A percentile compares a stretch with the other conserved stretches of the same genome.
phyloP scores from a whole-genome alignment of 92 coral and sea anemone species.

The Plumapathes pennacea region DNA sequence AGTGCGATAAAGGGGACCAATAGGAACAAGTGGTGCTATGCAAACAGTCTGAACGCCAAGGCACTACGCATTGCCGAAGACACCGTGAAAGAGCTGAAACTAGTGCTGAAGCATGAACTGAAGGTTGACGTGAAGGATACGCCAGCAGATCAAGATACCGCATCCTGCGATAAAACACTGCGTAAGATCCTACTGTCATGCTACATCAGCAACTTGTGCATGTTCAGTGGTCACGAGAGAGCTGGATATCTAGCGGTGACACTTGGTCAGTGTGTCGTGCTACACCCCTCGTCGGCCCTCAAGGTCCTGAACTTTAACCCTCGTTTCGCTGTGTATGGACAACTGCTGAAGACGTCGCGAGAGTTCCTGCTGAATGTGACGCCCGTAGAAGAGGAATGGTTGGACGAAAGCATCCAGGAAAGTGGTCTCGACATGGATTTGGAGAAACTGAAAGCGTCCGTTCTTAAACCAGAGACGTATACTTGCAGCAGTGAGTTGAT shows the following conservation, averaged over 20 bases:
- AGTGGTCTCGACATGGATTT: constrained; percentile 15
- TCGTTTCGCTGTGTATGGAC: constrained; percentile 78
- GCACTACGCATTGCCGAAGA: constrained; percentile 87
- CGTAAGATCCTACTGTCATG: constrained; percentile 74
- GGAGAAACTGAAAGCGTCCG: constrained; percentile 39
- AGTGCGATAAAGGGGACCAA: constrained; percentile 28
- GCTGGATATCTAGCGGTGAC: constrained; percentile 72
- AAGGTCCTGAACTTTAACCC: constrained; percentile 73
- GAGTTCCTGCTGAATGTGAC: constrained; percentile 78
- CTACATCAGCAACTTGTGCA: constrained; percentile 65
- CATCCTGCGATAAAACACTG: constrained; percentile 33
- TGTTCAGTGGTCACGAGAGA: constrained; percentile 83
- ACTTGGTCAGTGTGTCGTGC: constrained; percentile 52
- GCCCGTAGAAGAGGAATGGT: constrained; percentile 77
- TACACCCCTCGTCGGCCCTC: constrained; percentile 92
- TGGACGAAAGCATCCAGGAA: constrained; percentile 50
- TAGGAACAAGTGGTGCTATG: constrained; percentile 77
- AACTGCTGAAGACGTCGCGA: constrained; percentile 70
- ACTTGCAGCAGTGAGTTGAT: constrained; percentile 59
- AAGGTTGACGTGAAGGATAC: constrained; percentile 7
- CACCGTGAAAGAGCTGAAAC: constrained; percentile 74
- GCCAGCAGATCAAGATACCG: constrained; percentile 15
- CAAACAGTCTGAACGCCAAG: constrained; percentile 82
- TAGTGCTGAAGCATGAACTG: constrained; percentile 54
- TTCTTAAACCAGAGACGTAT: constrained; percentile 31